Evolutionary conservation across 2,888 invertebrate species (phyloP), one percentile per base, ranked within the genome.

Genomic region (Branchipolynoe longqiensis): DNA sequence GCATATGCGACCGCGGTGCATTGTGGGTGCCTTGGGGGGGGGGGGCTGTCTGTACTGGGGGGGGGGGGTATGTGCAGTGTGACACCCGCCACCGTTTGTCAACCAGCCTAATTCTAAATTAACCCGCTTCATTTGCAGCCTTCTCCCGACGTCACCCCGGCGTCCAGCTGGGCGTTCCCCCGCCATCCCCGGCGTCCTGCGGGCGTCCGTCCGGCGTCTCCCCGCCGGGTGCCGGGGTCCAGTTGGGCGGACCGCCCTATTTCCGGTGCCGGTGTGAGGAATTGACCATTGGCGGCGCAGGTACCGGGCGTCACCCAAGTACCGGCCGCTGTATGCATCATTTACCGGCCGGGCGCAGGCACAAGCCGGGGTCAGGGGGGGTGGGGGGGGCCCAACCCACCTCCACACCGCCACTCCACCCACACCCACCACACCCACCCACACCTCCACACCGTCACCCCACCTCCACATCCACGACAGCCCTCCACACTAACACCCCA

Each of bases 241-340:
- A 28, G 62, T 62, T 62, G 28, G 62, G 62, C 62, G 62, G 62
- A 31, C 25, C 62, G 62, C 62, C 28, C 62, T 62, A 62, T 62
- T 62, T 62, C 62, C 62, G 62, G 62, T 28, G 62, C 25, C n/a
- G 62, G 62, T 62, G 62, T 62, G 25, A 62, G 62, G 62, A 62
- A 62, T 62, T 25, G 62, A n/a, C 31, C n/a, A 25, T 25, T 62
- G 62, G 25, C 31, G 62, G 62, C 28, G 62, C 2, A 62, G 62
- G 62, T 62, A 62, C 28, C n/a, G 62, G 28, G 62, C 62, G 62
- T 25, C 62, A 31, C 62, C 56, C 62, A 31, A 31, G 62, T 25
- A 62, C 62, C 25, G 31, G 62, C 62, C 31, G 31, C 31, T 14
- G 31, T 62, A 62, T 62, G 62, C 62, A 62, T 62, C 62, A 62